These are phyloP conservation scores for Fistularia tabacaria DNA, from an alignment of 2,797 vertebrate species.

Conservation along the genomic window DNA sequence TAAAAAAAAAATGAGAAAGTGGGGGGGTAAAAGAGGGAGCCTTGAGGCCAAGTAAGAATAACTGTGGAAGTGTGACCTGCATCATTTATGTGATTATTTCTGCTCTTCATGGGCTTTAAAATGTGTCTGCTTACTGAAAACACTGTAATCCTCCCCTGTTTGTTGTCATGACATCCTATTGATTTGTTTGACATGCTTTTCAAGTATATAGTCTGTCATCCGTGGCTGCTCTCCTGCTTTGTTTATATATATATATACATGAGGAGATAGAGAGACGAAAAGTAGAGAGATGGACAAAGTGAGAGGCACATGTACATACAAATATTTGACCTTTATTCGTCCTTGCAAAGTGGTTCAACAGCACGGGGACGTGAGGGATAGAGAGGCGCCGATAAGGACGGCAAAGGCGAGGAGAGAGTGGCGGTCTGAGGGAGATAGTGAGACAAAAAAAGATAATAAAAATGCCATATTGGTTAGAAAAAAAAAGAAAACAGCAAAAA, in stretches of 20 bases:
- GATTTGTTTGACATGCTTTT: constrained; percentile 41
- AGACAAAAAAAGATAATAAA: constrained; percentile 23
- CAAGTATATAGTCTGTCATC: constrained; percentile 18
- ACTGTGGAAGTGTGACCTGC: constrained; percentile 38
- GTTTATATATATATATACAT: constrained; percentile 1
- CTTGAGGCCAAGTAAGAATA: constrained; percentile 24
- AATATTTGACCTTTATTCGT: constrained; percentile 56
- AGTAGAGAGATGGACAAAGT: neutral
- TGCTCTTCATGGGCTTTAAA: constrained; percentile 43
- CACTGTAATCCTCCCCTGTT: constrained; percentile 51
- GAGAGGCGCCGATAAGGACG: constrained; percentile 41
- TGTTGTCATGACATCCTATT: constrained; percentile 49
- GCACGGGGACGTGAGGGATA: constrained; percentile 23
- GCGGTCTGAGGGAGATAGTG: constrained; percentile 32
- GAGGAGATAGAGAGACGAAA: neutral
- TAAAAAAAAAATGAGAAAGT: constrained; percentile 16
- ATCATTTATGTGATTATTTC: constrained; percentile 54
- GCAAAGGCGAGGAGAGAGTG: constrained; percentile 22
- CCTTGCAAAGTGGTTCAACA: constrained; percentile 44
- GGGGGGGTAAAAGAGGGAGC: constrained; percentile 10
- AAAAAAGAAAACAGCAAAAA: constrained; percentile 13
- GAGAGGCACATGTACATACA: constrained; percentile 4
- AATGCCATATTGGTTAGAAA: constrained; percentile 11
- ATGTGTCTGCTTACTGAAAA: constrained; percentile 49
- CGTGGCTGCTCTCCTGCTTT: constrained; percentile 6